phyloP scores from a whole-genome alignment of 2,888 invertebrate genomes.

The Nomada fucata region DNA sequence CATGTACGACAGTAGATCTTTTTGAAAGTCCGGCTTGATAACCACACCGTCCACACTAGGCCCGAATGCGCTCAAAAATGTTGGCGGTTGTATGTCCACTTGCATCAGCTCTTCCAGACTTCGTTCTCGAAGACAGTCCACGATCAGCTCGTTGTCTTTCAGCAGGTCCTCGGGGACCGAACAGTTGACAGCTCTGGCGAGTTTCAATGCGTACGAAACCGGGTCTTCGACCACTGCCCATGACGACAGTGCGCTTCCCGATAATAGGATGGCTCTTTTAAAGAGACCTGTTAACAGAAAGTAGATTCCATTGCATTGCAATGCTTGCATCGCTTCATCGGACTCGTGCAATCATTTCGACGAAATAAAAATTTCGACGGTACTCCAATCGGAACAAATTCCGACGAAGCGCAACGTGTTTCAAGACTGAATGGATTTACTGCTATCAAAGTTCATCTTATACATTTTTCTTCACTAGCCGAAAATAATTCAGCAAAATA shows the following conservation, averaged over 20 bases:
- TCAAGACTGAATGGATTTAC: not conserved
- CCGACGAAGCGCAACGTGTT: not conserved
- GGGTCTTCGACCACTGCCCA: constrained; percentile 96
- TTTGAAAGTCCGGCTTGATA: constrained; percentile 94
- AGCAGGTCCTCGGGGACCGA: constrained; percentile 92
- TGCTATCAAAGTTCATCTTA: not conserved
- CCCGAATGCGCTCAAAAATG: constrained; percentile 94
- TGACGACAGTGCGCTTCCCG: constrained; percentile 94
- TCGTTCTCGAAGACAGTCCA: constrained; percentile 92
- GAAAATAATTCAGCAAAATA: not conserved
- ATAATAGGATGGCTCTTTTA: constrained; percentile 93
- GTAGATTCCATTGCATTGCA: not conserved
- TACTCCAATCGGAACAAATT: no score
- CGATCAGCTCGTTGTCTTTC: constrained; percentile 93
- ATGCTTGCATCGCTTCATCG: not conserved
- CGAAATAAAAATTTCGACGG: no score
- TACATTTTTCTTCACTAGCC: not conserved
- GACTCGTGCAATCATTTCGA: not conserved
- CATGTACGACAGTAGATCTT: constrained; percentile 90
- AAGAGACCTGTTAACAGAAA: constrained; percentile 88
- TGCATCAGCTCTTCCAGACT: constrained; percentile 90
- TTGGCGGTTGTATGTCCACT: constrained; percentile 91
- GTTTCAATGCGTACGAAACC: constrained; percentile 91
- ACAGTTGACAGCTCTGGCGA: constrained; percentile 93
- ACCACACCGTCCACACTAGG: constrained; percentile 98